Percentiles rank a stretch among this genome's conserved stretches.
These are phyloP conservation scores for Cyclophora punctaria DNA, from an alignment of 2,888 invertebrate genomes.

Conservation along the genomic window DNA sequence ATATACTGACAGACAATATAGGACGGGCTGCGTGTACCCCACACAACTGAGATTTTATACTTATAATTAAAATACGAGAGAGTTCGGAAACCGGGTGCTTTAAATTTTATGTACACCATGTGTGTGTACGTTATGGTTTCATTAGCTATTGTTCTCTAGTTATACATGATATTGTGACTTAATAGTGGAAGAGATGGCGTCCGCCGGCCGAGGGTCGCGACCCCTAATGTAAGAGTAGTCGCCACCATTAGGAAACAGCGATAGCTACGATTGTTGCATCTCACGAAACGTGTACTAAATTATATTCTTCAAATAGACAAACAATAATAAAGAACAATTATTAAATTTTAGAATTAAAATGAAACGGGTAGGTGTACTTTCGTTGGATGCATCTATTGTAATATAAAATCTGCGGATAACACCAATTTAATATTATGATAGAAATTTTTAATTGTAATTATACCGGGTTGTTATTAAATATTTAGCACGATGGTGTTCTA, in stretches of 20 bases:
- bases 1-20: slow-evolving; percentile 65
- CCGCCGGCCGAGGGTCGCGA: background rate
- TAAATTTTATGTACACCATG: slow-evolving; percentile 68
- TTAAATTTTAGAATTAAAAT: background rate
- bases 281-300: background rate
- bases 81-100: slow-evolving; percentile 74
- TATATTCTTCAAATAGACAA: background rate
- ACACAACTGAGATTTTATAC: slow-evolving; percentile 62
- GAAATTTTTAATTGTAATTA: slow-evolving; percentile 44
- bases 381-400: background rate
- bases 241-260: background rate
- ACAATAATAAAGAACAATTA: background rate
- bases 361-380: background rate
- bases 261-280: background rate
- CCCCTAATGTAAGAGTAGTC: background rate
- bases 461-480: slow-evolving; percentile 49
- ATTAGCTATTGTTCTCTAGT: slow-evolving; percentile 63
- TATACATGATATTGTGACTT: slow-evolving; percentile 40
- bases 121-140: slow-evolving; percentile 61
- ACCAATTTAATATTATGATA: slow-evolving; percentile 58
- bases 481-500: slow-evolving; percentile 47
- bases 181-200: slow-evolving; percentile 19
- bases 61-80: slow-evolving; percentile 68
- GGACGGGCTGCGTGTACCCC: slow-evolving; percentile 58
- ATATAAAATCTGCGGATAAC: slow-evolving; percentile 47